Evolutionary conservation across 2,888 invertebrate genomes (phyloP).

Genomic region (Eupithecia centaureata): DNA sequence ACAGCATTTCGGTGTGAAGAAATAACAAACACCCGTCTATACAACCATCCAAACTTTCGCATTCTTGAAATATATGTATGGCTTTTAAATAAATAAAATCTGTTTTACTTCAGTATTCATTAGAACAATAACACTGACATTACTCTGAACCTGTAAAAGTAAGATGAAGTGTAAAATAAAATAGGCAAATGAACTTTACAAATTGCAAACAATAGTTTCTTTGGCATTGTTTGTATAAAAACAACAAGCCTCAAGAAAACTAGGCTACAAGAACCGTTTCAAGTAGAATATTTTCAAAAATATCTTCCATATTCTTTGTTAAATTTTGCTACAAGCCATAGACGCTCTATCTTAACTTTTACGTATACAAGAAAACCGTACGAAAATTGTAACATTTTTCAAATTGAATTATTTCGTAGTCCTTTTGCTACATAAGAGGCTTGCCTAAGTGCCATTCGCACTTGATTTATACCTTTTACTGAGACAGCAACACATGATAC

Average conservation of each 20-base stretch:
- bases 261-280: background rate
- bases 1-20: no score
- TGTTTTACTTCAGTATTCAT: background rate
- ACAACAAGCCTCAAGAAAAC: background rate
- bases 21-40: no score
- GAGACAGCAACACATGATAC: slow-evolving; percentile 62
- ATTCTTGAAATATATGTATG: no score
- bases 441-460: slow-evolving; percentile 30
- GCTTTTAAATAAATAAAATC: no score
- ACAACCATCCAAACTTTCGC: no score
- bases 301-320: background rate
- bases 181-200: slow-evolving; percentile 9
- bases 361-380: background rate
- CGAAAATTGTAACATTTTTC: slow-evolving; percentile 9
- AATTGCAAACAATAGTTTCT: background rate
- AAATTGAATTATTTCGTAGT: slow-evolving; percentile 14
- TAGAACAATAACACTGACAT: slow-evolving; percentile 50
- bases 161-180: slow-evolving; percentile 23
- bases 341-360: no score
- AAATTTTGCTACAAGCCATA: background rate
- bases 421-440: slow-evolving; percentile 6
- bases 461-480: slow-evolving; percentile 36
- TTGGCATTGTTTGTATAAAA: background rate
- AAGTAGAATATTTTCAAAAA: background rate
- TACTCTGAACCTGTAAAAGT: slow-evolving; percentile 44